Base-by-base conservation (phyloP, 2,113 vertebrate species). In the Plecturocebus donacophilus region DNA sequence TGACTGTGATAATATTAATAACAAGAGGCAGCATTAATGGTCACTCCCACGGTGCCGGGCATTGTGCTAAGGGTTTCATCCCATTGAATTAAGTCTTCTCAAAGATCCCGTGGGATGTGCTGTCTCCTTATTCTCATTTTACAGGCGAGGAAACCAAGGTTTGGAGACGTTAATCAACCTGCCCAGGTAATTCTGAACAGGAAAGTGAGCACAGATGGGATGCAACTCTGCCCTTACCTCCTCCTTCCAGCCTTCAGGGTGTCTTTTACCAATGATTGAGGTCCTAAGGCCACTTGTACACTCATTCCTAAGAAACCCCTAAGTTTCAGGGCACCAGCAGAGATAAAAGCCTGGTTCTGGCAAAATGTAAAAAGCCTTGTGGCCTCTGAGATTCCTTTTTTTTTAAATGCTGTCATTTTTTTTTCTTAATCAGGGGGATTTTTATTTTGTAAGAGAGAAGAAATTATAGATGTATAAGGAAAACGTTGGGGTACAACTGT, bases 391-490 rank as follows among this genome's bases (percentile, higher is more conserved):
- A 6, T 54, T 19, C n/a, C 13, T 5, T 58, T 56, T 11, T 71
- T n/a, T 81, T n/a, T 81, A 81, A 20, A 38, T 17, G 5, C 27
- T 30, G 2, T 20, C 32, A 8, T 1, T 73, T 32, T 42, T 75
- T 30, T 30, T 79, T 35, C 45, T 66, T 3, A 38, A 86, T 54
- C 56, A 52, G 83, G 5, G 45, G 20, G 91, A 56, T 23, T 88
- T 93, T 87, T 70, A 64, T 86, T 96, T 95, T 76, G 30, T 58
- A 56, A 75, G 30, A 32, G 16, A 56, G 54, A 71, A 94, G 64
- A 75, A 82, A 38, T 20, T 77, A n/a, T 23, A 52, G n/a, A 13
- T 42, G 1, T 12, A 14, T 70, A 86, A 91, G 40, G 35, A 81
- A 84, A 58, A 68, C 9, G 0, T 49, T 35, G 17, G 11, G 30